phyloP scores from a whole-genome alignment of 2,888 invertebrate genomes.

The Yponomeuta plumbellus region DNA sequence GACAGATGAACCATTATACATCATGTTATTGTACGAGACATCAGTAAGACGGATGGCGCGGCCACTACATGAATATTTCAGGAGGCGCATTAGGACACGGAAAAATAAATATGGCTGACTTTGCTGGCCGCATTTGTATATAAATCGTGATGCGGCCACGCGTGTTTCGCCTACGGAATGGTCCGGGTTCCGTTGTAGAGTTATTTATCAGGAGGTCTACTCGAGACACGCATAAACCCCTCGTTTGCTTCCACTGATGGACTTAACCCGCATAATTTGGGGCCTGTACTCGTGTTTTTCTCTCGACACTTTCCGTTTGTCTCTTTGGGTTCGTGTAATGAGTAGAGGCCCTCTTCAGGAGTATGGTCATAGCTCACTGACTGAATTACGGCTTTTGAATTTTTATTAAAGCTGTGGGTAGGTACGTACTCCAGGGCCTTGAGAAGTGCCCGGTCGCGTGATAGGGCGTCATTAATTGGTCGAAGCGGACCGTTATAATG shows the following conservation, averaged over 20 bases:
- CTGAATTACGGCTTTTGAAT: constrained; percentile 34
- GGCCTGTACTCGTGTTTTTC: neutral
- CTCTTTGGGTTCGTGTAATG: neutral
- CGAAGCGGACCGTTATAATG: constrained; percentile 13
- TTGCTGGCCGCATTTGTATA: constrained; percentile 67
- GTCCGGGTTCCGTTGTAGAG: constrained; percentile 33
- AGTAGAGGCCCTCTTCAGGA: constrained; percentile 21
- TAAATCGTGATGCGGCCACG: constrained; percentile 59
- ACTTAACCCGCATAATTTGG: constrained; percentile 24
- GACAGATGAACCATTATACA: constrained; percentile 40
- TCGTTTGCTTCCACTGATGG: neutral
- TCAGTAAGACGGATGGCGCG: constrained; percentile 63
- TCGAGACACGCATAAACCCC: constrained; percentile 18
- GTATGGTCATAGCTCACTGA: constrained; percentile 48
- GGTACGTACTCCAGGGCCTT: neutral
- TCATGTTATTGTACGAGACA: constrained; percentile 57
- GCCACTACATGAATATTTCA: constrained; percentile 73
- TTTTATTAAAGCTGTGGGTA: constrained; percentile 43
- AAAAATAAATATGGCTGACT: constrained; percentile 71
- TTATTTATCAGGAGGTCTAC: constrained; percentile 51
- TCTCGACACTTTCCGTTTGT: neutral
- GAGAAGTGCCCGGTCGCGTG: constrained; percentile 7
- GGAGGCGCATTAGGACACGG: constrained; percentile 64
- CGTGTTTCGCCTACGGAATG: constrained; percentile 60
- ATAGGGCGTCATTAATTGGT: constrained; percentile 9